Base-by-base conservation (phyloP, 2,113 vertebrate species). In the Caranx ignobilis region DNA sequence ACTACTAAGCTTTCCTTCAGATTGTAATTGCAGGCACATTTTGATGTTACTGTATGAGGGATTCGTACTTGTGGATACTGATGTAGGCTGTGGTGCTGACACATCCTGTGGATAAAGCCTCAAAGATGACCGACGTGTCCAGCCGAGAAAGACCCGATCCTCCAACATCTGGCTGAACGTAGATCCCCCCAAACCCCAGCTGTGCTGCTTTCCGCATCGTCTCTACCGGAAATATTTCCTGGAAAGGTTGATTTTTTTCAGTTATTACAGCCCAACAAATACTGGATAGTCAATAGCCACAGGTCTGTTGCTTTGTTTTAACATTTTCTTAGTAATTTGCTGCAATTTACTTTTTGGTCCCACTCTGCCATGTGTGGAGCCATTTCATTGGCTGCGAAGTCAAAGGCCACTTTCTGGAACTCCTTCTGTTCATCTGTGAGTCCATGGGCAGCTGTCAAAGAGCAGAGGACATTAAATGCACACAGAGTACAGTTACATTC, bases 71-170 rank as follows among this genome's bases (percentile, higher is more conserved):
- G 95, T 99, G 98, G 90, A 99, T 99, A 87, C 97, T 99, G 64
- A 99, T 96, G 48, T 99, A 99, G 61, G 98, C 98, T 0, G 98
- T 99, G 70, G 98, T 99, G 93, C 98, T 99, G 90, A 95, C 95
- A 4, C 98, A 99, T 66, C 98, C 98, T 0, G 98, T 99, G 6
- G 98, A 98, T 72, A 99, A 92, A 65, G 98, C 98, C 83, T 99
- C 98, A 35, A 99, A 99, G 90, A 99, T 98, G 66, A 99, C 16
- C 0, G 97, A 96, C 1, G 98, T 96, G 86, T 99, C 98, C 0
- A 99, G 95, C 0, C 97, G 95, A 56, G 98, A 97, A 26, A 99
- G 91, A n/a, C 97, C 98, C 0, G 98, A 97, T 13, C 97, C 98
- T 12, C 98, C 98, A 0, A 99, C 96, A 0, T 99, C 97, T 0